Evolutionary conservation across 2,888 invertebrate species (phyloP).

Genomic region (Laothoe populi): DNA sequence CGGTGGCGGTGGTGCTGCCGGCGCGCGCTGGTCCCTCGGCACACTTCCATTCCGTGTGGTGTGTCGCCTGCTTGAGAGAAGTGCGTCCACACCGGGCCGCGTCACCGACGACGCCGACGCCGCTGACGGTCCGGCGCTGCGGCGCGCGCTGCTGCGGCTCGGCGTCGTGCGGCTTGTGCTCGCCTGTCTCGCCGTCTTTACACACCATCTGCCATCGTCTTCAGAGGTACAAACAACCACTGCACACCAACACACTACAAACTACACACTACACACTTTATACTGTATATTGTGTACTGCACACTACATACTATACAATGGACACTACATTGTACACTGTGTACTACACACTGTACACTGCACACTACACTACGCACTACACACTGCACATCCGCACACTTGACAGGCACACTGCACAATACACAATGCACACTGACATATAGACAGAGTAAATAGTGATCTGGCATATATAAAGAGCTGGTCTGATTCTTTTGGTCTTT

Average conservation of each 20-base stretch:
- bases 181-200: slow-evolving; percentile 95
- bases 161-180: slow-evolving; percentile 94
- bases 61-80: slow-evolving; percentile 90
- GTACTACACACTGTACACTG: too few relatives aligned
- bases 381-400: too few relatives aligned
- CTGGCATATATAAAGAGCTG: too few relatives aligned
- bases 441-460: too few relatives aligned
- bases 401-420: too few relatives aligned
- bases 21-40: slow-evolving; percentile 66
- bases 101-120: slow-evolving; percentile 70
- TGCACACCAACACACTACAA: not conserved
- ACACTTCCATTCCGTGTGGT: slow-evolving; percentile 92
- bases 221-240: slow-evolving; percentile 45
- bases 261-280: not conserved
- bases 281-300: too few relatives aligned
- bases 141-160: slow-evolving; percentile 91
- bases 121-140: slow-evolving; percentile 84
- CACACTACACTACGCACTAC: too few relatives aligned
- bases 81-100: slow-evolving; percentile 87
- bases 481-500: too few relatives aligned
- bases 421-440: too few relatives aligned
- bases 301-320: too few relatives aligned
- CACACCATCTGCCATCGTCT: slow-evolving; percentile 88
- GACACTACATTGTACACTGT: too few relatives aligned
- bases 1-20: slow-evolving; percentile 44